phyloP scores from a whole-genome alignment of 2,113 vertebrate genomes.

The Aptenodytes forsteri region DNA sequence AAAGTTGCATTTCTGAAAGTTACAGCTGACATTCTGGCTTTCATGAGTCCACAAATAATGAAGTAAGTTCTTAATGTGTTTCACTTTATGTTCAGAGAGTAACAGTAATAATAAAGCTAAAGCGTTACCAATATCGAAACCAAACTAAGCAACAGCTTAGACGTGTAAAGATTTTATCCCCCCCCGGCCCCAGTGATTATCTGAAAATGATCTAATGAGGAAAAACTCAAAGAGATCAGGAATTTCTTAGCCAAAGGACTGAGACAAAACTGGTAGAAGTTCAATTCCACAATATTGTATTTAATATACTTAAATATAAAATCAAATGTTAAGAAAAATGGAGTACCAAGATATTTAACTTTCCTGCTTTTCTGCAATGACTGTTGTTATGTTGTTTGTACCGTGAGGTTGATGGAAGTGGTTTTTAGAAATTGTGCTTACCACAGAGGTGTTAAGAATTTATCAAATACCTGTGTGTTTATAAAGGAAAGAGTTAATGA shows the following conservation, averaged over 20 bases:
- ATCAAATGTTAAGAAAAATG: neutral
- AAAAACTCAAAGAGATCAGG: neutral
- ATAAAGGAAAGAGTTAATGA: neutral
- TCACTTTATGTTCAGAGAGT: neutral
- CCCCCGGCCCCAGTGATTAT: neutral
- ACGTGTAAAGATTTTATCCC: neutral
- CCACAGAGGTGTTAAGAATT: neutral
- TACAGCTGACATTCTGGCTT: constrained; percentile 56
- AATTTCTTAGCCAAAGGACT: neutral
- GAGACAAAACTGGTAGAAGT: neutral
- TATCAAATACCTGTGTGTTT: neutral
- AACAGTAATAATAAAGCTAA: neutral
- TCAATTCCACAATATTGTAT: neutral
- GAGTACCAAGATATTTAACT: neutral
- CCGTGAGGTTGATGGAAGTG: neutral
- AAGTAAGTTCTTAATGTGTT: constrained; percentile 48
- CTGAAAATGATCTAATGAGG: neutral
- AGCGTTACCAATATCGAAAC: neutral
- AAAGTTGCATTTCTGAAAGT: constrained; percentile 68
- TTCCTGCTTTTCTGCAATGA: neutral
- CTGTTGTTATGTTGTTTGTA: neutral
- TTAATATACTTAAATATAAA: neutral
- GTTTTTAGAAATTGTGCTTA: neutral
- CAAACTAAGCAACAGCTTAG: neutral
- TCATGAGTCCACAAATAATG: constrained; percentile 60